Percentiles rank a stretch among this genome's conserved stretches.
These are phyloP conservation scores for Riptortus pedestris DNA, from an alignment of 1,140 invertebrate species.

Conservation along the genomic window DNA sequence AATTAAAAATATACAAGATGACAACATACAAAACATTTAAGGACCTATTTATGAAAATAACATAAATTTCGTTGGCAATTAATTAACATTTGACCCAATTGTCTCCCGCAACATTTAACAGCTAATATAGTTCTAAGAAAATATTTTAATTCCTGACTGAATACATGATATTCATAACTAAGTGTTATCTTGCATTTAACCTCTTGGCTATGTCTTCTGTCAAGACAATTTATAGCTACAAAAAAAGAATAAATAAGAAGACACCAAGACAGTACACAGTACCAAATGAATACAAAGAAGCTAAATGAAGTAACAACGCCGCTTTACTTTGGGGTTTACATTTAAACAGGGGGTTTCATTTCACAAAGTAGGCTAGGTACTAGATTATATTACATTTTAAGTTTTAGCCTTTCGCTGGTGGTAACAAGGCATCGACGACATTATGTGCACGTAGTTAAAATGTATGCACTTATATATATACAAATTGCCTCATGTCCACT, in stretches of 20 bases:
- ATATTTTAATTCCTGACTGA: too few relatives aligned
- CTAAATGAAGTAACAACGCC: slow-evolving; percentile 14
- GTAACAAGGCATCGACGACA: neutral
- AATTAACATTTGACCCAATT: slow-evolving; percentile 13
- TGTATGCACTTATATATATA: slow-evolving; percentile 5
- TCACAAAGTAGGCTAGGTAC: slow-evolving; percentile 1
- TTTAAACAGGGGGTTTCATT: neutral
- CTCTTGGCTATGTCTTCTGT: neutral
- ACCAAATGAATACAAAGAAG: neutral
- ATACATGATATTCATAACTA: too few relatives aligned
- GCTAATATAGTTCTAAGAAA: slow-evolving; percentile 5
- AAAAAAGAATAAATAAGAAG: neutral
- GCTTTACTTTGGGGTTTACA: slow-evolving; percentile 2
- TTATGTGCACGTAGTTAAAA: neutral
- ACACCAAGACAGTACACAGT: neutral
- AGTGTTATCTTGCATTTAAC: too few relatives aligned
- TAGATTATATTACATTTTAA: neutral
- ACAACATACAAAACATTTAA: slow-evolving; percentile 6
- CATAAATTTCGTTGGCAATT: slow-evolving; percentile 8
- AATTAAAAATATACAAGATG: slow-evolving; percentile 2
- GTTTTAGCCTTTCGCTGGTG: slow-evolving; percentile 6
- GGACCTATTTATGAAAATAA: neutral
- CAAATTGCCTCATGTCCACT: slow-evolving; percentile 7
- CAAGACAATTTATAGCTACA: too few relatives aligned
- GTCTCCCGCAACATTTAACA: slow-evolving; percentile 3